Percentiles rank a stretch among this genome's conserved stretches.
phyloP scores from a whole-genome alignment of 2,888 invertebrate genomes.

The Aphodius granarius region DNA sequence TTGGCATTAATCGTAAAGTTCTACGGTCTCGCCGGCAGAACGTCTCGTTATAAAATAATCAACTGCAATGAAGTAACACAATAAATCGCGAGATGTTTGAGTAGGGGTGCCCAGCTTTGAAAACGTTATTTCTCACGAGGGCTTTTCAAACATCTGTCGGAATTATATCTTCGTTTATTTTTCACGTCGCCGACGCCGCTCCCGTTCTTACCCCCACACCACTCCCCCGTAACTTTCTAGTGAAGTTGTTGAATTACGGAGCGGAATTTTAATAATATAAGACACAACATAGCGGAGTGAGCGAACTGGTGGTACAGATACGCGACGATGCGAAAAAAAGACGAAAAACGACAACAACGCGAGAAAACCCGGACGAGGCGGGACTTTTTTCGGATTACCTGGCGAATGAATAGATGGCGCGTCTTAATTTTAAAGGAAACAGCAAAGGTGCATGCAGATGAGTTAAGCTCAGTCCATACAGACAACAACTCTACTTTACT shows the following conservation, averaged over 20 bases:
- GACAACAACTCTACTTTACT: background rate
- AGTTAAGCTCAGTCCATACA: background rate
- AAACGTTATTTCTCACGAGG: slow-evolving; percentile 36
- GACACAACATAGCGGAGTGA: background rate
- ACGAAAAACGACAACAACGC: background rate
- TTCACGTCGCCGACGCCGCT: slow-evolving; percentile 28
- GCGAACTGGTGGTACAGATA: background rate
- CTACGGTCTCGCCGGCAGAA: background rate
- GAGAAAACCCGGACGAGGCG: slow-evolving; percentile 1
- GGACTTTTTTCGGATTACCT: slow-evolving; percentile 13
- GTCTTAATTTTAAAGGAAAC: slow-evolving; percentile 15
- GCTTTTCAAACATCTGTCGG: slow-evolving; percentile 35
- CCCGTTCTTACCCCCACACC: slow-evolving; percentile 19
- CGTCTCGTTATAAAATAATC: slow-evolving; percentile 16
- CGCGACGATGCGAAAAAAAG: background rate
- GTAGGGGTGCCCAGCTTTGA: slow-evolving; percentile 8
- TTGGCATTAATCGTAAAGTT: background rate
- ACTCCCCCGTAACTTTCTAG: slow-evolving; percentile 6
- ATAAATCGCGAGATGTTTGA: slow-evolving; percentile 22
- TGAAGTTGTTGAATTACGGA: slow-evolving; percentile 13
- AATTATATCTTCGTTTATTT: slow-evolving; percentile 36
- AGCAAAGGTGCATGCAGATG: background rate
- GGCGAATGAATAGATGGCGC: slow-evolving; percentile 13
- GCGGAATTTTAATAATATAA: slow-evolving; percentile 15
- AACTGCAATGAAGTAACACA: slow-evolving; percentile 14